A percentile compares a stretch with the other conserved stretches of the same genome.
phyloP scores from a whole-genome alignment of 92 coral and sea anemone species.

The Paramuricea clavata region DNA sequence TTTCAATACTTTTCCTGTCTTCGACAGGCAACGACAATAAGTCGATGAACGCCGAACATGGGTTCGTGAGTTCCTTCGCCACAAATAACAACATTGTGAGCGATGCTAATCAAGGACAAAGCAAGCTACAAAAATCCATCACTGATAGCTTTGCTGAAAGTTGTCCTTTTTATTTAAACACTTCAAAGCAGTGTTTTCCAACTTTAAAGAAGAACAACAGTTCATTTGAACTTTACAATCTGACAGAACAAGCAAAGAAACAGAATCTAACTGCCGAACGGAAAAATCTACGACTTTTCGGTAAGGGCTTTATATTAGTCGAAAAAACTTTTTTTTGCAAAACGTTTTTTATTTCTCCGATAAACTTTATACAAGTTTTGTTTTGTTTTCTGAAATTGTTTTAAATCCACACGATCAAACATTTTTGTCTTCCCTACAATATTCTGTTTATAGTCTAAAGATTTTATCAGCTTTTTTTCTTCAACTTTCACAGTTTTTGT shows the following conservation, averaged over 20 bases:
- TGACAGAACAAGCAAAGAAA: neutral
- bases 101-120: neutral
- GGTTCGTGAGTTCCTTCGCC: slow-evolving; percentile 7
- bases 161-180: neutral
- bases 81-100: neutral
- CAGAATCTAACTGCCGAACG: neutral
- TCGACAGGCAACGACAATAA: slow-evolving; percentile 4
- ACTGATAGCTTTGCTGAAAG: neutral
- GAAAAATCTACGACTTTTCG: neutral
- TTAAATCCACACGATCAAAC: too few relatives aligned
- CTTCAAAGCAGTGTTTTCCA: neutral
- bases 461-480: too few relatives aligned
- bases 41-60: neutral
- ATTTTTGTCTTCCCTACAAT: too few relatives aligned
- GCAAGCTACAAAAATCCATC: too few relatives aligned
- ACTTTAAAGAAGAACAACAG: neutral
- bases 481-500: too few relatives aligned
- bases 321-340: too few relatives aligned
- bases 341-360: too few relatives aligned
- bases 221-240: neutral
- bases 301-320: too few relatives aligned
- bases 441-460: too few relatives aligned
- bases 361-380: too few relatives aligned
- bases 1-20: slow-evolving; percentile 9
- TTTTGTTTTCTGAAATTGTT: too few relatives aligned